Evolutionary conservation across 2,113 vertebrate species (phyloP).

Genomic region (Orthochromis indermauri): DNA sequence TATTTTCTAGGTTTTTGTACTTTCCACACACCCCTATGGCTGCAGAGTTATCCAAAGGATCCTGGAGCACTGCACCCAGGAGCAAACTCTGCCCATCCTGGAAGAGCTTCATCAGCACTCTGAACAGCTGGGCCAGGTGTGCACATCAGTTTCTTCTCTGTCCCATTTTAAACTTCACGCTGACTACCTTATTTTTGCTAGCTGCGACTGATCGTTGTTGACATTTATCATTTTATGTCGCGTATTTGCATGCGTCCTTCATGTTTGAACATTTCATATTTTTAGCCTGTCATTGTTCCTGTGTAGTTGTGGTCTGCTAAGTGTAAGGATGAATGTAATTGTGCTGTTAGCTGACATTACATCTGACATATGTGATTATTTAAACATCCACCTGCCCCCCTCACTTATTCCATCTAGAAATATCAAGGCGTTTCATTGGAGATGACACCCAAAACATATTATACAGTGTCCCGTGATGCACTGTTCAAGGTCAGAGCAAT

Average conservation of each 20-base stretch:
- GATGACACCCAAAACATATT: conserved; percentile 80
- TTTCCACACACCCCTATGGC: conserved; percentile 93
- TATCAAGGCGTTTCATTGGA: conserved; percentile 80
- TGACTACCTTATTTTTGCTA: not conserved
- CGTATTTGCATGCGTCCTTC: conserved; percentile 42
- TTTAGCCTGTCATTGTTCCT: conserved; percentile 20
- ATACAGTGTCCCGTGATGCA: conserved; percentile 78
- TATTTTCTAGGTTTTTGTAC: conserved; percentile 83
- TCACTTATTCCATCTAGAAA: conserved; percentile 76
- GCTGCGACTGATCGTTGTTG: not conserved
- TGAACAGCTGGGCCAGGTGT: conserved; percentile 92
- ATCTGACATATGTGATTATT: conserved; percentile 61
- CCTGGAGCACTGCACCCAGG: conserved; percentile 92
- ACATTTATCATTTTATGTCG: not conserved
- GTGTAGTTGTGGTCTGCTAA: conserved; percentile 42
- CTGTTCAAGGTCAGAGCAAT: conserved; percentile 79
- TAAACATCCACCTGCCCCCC: conserved; percentile 66
- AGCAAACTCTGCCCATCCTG: conserved; percentile 89
- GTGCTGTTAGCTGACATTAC: conserved; percentile 57
- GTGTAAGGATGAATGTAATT: conserved; percentile 41
- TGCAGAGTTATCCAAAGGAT: conserved; percentile 97
- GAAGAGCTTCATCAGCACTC: conserved; percentile 94
- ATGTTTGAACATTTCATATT: conserved; percentile 42
- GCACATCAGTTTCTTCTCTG: not conserved
- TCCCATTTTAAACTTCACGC: not conserved